phyloP scores from a whole-genome alignment of 2,888 invertebrate genomes.

The Aporophyla lueneburgensis region DNA sequence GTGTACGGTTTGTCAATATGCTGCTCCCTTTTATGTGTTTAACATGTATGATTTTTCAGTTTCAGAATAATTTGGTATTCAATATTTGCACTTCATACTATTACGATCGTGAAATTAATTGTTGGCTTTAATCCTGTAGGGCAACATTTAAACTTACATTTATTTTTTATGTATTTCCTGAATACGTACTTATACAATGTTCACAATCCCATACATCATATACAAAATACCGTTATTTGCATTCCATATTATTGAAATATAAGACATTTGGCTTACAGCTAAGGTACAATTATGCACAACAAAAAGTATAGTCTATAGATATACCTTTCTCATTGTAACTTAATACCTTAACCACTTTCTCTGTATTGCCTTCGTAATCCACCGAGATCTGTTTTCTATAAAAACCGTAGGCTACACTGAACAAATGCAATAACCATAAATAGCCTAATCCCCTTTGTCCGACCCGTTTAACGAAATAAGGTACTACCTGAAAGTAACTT shows the following conservation, averaged over 20 bases:
- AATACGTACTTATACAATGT: neutral
- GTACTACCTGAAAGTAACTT: constrained; percentile 41
- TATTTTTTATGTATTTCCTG: neutral
- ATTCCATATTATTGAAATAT: neutral
- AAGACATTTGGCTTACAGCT: neutral
- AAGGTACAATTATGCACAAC: neutral
- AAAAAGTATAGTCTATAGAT: neutral
- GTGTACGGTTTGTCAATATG: constrained; percentile 4
- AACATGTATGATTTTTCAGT: neutral
- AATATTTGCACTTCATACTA: neutral
- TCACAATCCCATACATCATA: neutral
- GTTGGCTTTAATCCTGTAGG: neutral
- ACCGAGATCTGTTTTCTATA: constrained; percentile 3
- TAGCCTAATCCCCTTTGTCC: constrained; percentile 39
- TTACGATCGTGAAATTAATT: neutral
- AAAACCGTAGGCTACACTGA: constrained; percentile 31
- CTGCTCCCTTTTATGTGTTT: constrained; percentile 8
- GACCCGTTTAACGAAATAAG: constrained; percentile 44
- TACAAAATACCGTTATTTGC: too few relatives aligned
- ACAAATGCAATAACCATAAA: constrained; percentile 52
- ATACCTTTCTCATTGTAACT: constrained; percentile 8
- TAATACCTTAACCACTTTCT: constrained; percentile 16
- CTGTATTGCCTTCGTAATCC: constrained; percentile 19
- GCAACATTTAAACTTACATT: neutral
- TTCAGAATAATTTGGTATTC: neutral